Evolutionary conservation across 2,113 vertebrate genomes (phyloP), one percentile per base, ranked within the genome.

Genomic region (Guaruba guarouba): DNA sequence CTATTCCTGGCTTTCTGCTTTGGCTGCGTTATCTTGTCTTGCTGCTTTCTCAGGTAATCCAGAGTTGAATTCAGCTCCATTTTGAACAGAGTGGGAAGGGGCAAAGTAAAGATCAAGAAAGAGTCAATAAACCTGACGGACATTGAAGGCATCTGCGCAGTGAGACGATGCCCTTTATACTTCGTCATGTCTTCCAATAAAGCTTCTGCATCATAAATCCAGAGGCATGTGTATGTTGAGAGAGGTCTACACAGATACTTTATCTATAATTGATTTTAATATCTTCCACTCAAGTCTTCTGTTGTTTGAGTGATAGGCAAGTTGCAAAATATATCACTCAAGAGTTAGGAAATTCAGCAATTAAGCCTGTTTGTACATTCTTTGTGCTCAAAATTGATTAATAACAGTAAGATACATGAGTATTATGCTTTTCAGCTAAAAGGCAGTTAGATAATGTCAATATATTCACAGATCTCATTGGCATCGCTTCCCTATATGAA

Each of bases 251-350:
- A 54, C 28, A 62, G 62, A 76, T 89, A 76, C 82, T 92, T 93
- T 91, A 67, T 92, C 91, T 86, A 46, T 87, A 86, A 94, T 89
- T 93, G 59, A 93, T 94, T 96, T 92, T 93, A 80, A 48, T 82
- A 87, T 89, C 92, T 93, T 95, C 80, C 66, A 76, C 74, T 95
- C 57, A 66, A 89, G 23, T 75, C 86, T 86, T 95, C 43, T 89
- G 63, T 82, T 95, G 52, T 89, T 91, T 93, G 91, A 96, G 46
- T 94, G 88, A 96, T 94, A 80, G 81, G 81, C 70, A 96, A 93
- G 93, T 95, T 96, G 88, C 66, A 93, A 96, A 97, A 96, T 96
- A 86, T 44, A 93, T 96, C 92, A 92, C 81, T 89, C 77, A 91
- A 48, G 82, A 90, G 61, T 82, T 92, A 68, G 76, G 61, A 84